Percentiles rank a stretch among this genome's conserved stretches.
Evolutionary conservation across 2,113 vertebrate genomes (phyloP).

Genomic region (Neodon shergylaensis): DNA sequence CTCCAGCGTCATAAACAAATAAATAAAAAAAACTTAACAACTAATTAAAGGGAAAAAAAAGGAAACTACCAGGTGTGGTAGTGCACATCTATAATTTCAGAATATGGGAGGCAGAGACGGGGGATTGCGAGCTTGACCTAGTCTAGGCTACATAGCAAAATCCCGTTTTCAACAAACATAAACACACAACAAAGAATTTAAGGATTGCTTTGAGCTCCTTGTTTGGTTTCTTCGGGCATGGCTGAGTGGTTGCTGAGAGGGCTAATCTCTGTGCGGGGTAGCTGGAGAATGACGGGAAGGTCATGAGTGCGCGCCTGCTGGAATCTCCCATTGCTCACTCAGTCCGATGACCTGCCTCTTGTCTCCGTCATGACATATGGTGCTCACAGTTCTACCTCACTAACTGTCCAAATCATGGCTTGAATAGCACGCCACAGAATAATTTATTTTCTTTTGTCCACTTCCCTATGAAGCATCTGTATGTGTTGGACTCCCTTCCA

Average conservation of each 20-base stretch:
- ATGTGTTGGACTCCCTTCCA: neutral
- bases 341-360: neutral
- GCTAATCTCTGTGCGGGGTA: neutral
- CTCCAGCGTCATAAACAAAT: neutral
- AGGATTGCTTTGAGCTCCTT: neutral
- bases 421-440: neutral
- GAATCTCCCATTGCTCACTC: neutral
- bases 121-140: neutral
- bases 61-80: neutral
- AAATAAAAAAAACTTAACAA: neutral
- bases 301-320: neutral
- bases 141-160: neutral
- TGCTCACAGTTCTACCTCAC: neutral
- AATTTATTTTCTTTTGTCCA: neutral
- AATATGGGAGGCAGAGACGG: neutral
- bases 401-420: constrained; percentile 6
- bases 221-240: constrained; percentile 23
- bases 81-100: neutral
- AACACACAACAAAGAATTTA: neutral
- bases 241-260: neutral
- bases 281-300: neutral
- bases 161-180: neutral
- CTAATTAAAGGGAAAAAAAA: no score
- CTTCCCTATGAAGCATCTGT: neutral
- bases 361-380: neutral